These are phyloP conservation scores for Heptranchias perlo DNA, from an alignment of 2,113 vertebrate genomes.

Conservation along the genomic window DNA sequence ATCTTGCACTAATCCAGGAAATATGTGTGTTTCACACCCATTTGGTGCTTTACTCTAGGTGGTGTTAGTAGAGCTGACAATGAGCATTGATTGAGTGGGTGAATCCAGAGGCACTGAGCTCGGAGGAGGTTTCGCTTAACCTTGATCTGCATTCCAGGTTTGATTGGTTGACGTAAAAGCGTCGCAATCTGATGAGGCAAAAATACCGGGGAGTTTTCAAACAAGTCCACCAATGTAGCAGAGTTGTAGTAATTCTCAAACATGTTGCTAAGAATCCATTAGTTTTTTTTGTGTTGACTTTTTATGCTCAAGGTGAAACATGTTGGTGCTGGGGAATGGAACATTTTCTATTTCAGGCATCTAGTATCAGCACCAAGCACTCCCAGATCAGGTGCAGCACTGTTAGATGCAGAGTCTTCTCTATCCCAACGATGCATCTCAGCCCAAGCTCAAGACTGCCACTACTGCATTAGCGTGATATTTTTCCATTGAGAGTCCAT, in stretches of 20 bases:
- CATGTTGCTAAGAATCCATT: neutral
- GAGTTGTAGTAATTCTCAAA: neutral
- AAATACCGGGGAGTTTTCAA: neutral
- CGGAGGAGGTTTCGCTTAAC: no score
- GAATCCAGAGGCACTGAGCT: no score
- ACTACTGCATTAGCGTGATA: no score
- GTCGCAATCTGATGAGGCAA: neutral
- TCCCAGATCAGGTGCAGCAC: no score
- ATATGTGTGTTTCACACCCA: no score
- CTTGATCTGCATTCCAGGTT: no score
- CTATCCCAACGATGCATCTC: neutral
- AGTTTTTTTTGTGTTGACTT: neutral
- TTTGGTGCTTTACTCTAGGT: no score
- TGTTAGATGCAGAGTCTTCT: neutral
- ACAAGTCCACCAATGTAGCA: neutral
- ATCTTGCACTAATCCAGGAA: no score
- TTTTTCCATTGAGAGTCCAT: neutral
- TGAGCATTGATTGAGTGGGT: no score
- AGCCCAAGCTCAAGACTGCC: neutral
- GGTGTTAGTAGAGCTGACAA: no score
- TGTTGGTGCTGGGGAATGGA: neutral
- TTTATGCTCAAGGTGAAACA: neutral
- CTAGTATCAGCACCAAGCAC: no score
- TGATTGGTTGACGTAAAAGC: neutral
- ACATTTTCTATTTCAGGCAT: no score